Evolutionary conservation across 2,797 vertebrate genomes (phyloP).

Genomic region (Rhinatrema bivittatum): DNA sequence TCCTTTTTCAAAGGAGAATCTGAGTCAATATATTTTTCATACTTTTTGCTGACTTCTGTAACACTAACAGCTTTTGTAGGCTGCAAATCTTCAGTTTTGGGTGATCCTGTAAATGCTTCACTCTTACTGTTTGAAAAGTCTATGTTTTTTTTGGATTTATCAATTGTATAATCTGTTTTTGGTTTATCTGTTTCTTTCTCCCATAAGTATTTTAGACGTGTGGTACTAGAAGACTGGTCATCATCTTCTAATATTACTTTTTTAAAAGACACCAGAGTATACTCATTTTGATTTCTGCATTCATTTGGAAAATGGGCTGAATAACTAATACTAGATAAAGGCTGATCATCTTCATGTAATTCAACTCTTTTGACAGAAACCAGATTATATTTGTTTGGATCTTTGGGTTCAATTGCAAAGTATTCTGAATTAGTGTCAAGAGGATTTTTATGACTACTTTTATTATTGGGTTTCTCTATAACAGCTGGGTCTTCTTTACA

Average conservation of each 20-base stretch:
- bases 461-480: neutral
- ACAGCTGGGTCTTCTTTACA: too few species aligned
- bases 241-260: constrained; percentile 45
- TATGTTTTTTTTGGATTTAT: constrained; percentile 1
- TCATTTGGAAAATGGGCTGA: too few species aligned
- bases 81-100: constrained; percentile 2
- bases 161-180: constrained; percentile 20
- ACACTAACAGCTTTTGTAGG: neutral
- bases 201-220: constrained; percentile 48
- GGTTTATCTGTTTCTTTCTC: constrained; percentile 20
- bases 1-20: constrained; percentile 11
- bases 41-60: constrained; percentile 1
- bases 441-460: neutral
- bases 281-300: too few species aligned
- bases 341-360: constrained; percentile 36
- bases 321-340: too few species aligned
- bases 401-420: neutral
- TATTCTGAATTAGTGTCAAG: neutral
- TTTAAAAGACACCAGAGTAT: too few species aligned
- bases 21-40: constrained; percentile 11
- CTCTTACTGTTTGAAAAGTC: constrained; percentile 2
- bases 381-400: constrained; percentile 13
- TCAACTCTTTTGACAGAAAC: constrained; percentile 22
- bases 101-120: neutral
- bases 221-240: constrained; percentile 59